phyloP scores from a whole-genome alignment of 2,888 invertebrate species.

The Melanchra persicariae region DNA sequence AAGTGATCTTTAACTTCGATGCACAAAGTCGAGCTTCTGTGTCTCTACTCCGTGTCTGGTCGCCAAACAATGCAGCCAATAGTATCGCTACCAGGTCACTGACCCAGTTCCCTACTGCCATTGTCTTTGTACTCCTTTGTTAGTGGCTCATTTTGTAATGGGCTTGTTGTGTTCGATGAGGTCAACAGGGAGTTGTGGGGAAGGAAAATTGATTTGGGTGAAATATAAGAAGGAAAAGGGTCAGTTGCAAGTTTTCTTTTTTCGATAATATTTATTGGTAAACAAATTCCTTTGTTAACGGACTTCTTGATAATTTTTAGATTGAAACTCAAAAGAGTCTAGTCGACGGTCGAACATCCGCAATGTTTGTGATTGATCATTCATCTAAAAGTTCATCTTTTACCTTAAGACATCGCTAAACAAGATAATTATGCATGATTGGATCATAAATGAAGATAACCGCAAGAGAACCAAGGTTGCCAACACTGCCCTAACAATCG shows the following conservation, averaged over 20 bases:
- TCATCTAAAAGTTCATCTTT: no score
- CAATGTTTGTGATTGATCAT: no score
- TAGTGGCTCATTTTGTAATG: slow-evolving; percentile 9
- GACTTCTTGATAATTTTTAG: not conserved
- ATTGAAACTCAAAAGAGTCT: no score
- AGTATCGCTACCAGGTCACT: slow-evolving; percentile 11
- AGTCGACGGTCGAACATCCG: no score
- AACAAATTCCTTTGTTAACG: not conserved
- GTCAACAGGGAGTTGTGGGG: not conserved
- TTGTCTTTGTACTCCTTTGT: slow-evolving; percentile 31
- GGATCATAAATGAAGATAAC: no score
- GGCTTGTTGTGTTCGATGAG: slow-evolving; percentile 4
- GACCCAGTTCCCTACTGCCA: slow-evolving; percentile 35
- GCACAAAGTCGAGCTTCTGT: not conserved
- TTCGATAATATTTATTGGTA: not conserved
- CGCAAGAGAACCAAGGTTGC: no score
- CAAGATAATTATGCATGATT: no score
- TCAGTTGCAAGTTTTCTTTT: not conserved
- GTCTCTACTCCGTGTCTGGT: not conserved
- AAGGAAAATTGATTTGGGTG: not conserved
- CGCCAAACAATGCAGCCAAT: slow-evolving; percentile 28
- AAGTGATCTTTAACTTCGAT: no score
- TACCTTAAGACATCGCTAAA: no score
- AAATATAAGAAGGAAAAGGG: not conserved
- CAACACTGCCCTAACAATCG: no score